Evolutionary conservation across 1,140 invertebrate genomes (phyloP).

Genomic region (Hylaeus volcanicus): DNA sequence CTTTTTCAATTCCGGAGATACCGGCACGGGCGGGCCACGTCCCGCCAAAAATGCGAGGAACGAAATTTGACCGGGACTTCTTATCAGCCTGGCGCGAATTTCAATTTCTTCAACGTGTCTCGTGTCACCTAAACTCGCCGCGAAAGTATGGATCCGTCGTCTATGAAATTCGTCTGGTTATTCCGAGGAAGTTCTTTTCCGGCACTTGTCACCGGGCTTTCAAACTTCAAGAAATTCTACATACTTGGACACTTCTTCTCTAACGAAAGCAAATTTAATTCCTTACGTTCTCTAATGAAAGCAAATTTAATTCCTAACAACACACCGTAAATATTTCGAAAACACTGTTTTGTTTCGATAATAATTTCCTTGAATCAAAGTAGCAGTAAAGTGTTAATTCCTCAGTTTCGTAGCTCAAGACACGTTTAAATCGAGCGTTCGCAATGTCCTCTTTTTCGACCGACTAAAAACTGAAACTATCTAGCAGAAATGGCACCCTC

Average conservation of each 20-base stretch:
- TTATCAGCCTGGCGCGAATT: conserved; percentile 15
- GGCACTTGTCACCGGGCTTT: background rate
- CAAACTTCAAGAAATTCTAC: background rate
- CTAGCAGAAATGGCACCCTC: too few relatives aligned
- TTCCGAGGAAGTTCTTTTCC: background rate
- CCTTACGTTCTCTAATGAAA: too few relatives aligned
- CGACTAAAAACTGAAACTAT: too few relatives aligned
- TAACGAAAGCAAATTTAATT: too few relatives aligned
- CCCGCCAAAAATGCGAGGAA: conserved; percentile 12
- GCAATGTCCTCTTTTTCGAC: too few relatives aligned
- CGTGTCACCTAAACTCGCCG: background rate
- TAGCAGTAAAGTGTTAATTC: too few relatives aligned
- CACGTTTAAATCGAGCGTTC: too few relatives aligned
- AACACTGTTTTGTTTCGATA: too few relatives aligned
- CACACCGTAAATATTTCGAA: too few relatives aligned
- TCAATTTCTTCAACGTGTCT: conserved; percentile 6
- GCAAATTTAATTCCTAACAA: too few relatives aligned
- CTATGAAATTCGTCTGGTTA: background rate
- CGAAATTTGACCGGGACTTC: conserved; percentile 19
- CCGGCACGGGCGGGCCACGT: background rate
- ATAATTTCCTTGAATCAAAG: too few relatives aligned
- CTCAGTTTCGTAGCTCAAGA: background rate
- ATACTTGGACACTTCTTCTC: too few relatives aligned
- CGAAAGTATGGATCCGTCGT: background rate
- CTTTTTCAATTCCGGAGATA: conserved; percentile 53